Evolutionary conservation across 1,140 invertebrate genomes (phyloP), one percentile per base, ranked within the genome.

Genomic region (Sesamia nonagrioides): DNA sequence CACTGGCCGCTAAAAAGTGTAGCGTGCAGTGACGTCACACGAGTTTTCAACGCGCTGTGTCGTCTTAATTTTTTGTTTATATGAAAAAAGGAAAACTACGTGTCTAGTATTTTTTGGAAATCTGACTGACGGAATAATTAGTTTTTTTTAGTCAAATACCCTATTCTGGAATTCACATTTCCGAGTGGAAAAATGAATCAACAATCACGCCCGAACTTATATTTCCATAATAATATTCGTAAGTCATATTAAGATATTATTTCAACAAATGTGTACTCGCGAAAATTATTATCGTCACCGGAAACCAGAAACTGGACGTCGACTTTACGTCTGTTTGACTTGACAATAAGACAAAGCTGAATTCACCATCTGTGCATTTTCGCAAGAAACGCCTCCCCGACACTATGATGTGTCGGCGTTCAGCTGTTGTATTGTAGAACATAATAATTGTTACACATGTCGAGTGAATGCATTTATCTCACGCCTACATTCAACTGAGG

Each of bases 331-430:
- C 61, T 66, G 61, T 11, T 17, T 18, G 61, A 21, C 73, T 35
- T 50, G 42, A 75, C 35, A 75, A 75, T 52, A 75, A 75, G 58
- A 50, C 58, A 40, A 33, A 11, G 42, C 18, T 40, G 18, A 61
- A 42, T 50, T 40, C 8, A 50, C 61, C 73, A 75, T 75, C 56
- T 75, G 72, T 60, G 58, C 42, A 63, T 58, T 75, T 75, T 73
- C 54, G 37, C 68, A 17, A 54, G 50, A 66, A 13, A 54, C 9
- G 18, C 69, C 48, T 54, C 42, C 33, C 15, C 33, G 37, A 5
- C 11, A 3, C 40, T 1, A 42, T 17, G 21, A 56, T 54, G 18
- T 52, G 7, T 35, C 15, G n/a, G 11, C 11, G 35, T 69, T 69
- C 66, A 69, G 56, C 73, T 75, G 73, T 75, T 50, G 42, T 61